Base-by-base conservation (phyloP, 2,797 vertebrate species). In the Sebastes trivittatus region DNA sequence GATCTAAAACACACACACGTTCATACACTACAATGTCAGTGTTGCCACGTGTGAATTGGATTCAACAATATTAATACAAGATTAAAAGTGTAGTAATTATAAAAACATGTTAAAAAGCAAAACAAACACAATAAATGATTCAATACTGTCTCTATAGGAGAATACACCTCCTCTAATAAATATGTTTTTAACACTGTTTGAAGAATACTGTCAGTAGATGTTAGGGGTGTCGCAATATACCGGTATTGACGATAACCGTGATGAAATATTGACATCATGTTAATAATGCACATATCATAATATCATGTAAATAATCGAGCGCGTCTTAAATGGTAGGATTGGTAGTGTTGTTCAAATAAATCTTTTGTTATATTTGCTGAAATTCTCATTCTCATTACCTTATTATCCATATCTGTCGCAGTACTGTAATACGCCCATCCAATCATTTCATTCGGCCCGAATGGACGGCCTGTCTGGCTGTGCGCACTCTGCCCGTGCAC, bases 121-220 rank as follows among this genome's bases (percentile, higher is more conserved):
- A 29, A 74, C 7, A 0, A 60, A 30, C 0, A 4, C 1, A 55
- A 75, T 18, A 58, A 18, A 72, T 68, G 0, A 60, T 63, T 59
- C 4, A 83, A 72, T 61, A 68, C 61, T 56, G 18, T 71, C n/a
- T 38, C 4, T 54, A 61, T 16, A 2, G 13, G 9, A 71, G 30
- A 55, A 60, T 36, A 52, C 5, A 13, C 8, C 8, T n/a, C 49
- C 6, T 23, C 7, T 18, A 36, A 72, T 58, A 61, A 63, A 54
- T n/a, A 52, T 27, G 1, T 20, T 14, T 14, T 14, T 49, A 72
- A 88, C 34, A 82, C 60, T 82, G 16, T 78, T 82, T 71, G 16
- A 4, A 67, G 6, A 82, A 81, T 69, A 75, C 49, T 72, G 42
- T 64, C 4, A 56, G 52, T 29, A 75, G 18, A 63, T 38, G 52